Evolutionary conservation across 23 tunicate genomes (phyloP), one percentile per base, ranked within the genome.

Genomic region (Aplidium turbinatum): DNA sequence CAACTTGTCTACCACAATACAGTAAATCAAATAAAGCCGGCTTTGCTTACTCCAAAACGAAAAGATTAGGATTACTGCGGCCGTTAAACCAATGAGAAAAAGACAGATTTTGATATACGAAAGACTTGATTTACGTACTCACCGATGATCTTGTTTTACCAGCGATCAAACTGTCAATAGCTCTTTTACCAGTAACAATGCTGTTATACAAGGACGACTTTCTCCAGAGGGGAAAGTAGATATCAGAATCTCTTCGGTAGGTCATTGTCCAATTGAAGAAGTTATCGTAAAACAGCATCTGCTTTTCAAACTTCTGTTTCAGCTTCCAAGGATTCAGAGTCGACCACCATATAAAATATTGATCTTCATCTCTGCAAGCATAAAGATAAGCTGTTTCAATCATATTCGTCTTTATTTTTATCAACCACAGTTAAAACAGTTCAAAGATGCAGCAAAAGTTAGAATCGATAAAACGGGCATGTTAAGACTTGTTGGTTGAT

Each of bases 241-340:
- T 36, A 47, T 70, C 76, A 28, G 76, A 70, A 30, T 70, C 76
- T 70, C 58, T 26, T 23, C 76, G 35, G 47, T 70, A 70, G 20
- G 58, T 70, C 76, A 70, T 70, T 4, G 76, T 47, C 76, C 76
- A 70, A 48, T 70, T 70, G 23, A 70, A 70, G 38, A 16, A 70
- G 46, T 47, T 47, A 31, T 70, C 39, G 24, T 47, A 70, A 25
- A 11, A 16, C 22, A 24, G 4, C 4, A 66, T 9, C 4, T 5
- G 4, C 11, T 13, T 31, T 38, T 13, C 52, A 39, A 20, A 66
- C 21, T 38, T 33, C 11, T 35, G 28, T 6, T 66, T 66, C 21
- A 66, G 51, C 36, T 35, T 29, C 72, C 72, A 66, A 35, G 72
- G 72, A 38, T 66, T 66, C 18, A 38, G 28, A 22, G 36, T 51